These are phyloP conservation scores for Nymphicus hollandicus DNA, from an alignment of 2,113 vertebrate species.

Conservation along the genomic window DNA sequence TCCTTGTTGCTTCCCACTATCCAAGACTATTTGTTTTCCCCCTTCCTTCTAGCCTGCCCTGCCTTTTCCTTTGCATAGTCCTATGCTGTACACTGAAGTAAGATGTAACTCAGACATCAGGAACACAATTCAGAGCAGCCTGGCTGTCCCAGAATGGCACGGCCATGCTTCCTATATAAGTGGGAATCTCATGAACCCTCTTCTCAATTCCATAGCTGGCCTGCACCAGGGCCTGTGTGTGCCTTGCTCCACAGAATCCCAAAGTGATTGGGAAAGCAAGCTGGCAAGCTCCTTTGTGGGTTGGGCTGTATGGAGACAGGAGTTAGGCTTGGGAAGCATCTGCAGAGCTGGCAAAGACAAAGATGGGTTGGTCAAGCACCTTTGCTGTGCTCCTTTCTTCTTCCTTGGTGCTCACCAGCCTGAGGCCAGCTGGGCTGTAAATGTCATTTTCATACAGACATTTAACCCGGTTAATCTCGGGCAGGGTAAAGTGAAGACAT, in stretches of 20 bases:
- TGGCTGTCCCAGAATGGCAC: background rate
- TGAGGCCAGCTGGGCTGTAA: background rate
- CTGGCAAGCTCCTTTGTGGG: background rate
- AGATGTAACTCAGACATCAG: background rate
- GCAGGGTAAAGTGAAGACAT: background rate
- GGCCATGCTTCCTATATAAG: rapidly evolving
- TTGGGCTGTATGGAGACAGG: background rate
- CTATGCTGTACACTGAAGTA: background rate
- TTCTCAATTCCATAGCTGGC: background rate
- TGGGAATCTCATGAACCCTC: background rate
- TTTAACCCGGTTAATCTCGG: background rate
- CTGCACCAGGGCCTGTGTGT: background rate
- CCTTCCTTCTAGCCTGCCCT: background rate
- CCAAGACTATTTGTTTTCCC: background rate
- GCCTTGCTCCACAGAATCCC: background rate
- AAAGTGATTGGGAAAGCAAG: background rate
- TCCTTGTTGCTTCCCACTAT: no score
- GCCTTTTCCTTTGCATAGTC: background rate
- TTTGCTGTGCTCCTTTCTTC: background rate
- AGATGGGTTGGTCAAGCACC: background rate
- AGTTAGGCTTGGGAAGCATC: background rate
- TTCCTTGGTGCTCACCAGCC: background rate
- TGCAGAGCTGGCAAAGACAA: background rate
- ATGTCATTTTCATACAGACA: background rate
- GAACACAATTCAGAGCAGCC: background rate